Base-by-base conservation (phyloP, 2,888 invertebrate species). In the Thyatira batis region DNA sequence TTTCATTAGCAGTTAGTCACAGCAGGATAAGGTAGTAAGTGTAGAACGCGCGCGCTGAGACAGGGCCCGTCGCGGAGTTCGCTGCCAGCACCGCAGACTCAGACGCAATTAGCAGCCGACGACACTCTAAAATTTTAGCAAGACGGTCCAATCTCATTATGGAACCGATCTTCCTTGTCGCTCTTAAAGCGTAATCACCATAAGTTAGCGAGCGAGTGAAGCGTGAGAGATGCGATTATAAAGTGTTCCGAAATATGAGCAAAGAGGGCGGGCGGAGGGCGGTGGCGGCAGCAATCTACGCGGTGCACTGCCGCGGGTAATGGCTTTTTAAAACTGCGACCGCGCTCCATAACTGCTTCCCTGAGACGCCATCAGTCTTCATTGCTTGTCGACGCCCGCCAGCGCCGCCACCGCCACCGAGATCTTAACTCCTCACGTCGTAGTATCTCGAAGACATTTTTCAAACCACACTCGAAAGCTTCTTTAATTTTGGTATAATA, bases 301-400 rank as follows among this genome's bases (percentile, higher is more conserved):
- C 82, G 87, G 83, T 89, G 89, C 90, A 89, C 75, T 82, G 87
- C 88, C 82, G 78, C 85, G 83, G 82, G 88, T 92, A 92, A 92
- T 91, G 89, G 91, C 89, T 89, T 92, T 92, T 92, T 92, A 90
- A 92, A 91, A 89, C 90, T 91, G 87, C 92, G 92, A 92, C 90
- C 89, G 87, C 87, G 92, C 89, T 92, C 92, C 90, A 87, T 89
- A 89, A 88, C 89, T 85, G 87, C 89, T 91, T 88, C 80, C 80
- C 84, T 85, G 87, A 88, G 87, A 89, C 86, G 89, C 88, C 89
- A 90, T 92, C 90, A 90, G 86, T 91, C 91, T 90, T 89, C 92
- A 92, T 92, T 93, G 92, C 89, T 89, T 92, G 92, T 92, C 92
- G 89, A 82, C 92, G 84, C 88, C 83, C 82, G 82, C 82, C 78